Evolutionary conservation across 2,888 invertebrate genomes (phyloP).

Genomic region (Perizoma flavofasciatum): DNA sequence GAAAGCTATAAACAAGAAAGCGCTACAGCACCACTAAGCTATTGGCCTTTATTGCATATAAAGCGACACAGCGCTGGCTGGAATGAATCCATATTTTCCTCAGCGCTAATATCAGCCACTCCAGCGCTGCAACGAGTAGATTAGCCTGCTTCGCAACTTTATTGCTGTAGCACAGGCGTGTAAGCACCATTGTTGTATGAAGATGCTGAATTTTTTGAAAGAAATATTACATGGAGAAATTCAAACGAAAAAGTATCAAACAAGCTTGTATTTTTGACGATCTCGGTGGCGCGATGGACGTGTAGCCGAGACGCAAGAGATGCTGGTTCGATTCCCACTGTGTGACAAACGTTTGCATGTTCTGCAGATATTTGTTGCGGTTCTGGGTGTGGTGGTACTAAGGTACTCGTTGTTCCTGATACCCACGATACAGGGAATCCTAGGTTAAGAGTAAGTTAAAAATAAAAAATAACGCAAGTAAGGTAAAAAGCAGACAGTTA

Average conservation of each 20-base stretch:
- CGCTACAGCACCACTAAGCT: constrained; percentile 21
- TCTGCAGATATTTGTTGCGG: too few relatives aligned
- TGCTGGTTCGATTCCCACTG: too few relatives aligned
- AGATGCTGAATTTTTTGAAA: constrained; percentile 39
- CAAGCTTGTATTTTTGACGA: too few relatives aligned
- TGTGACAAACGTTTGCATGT: too few relatives aligned
- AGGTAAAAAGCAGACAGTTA: too few relatives aligned
- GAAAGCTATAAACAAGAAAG: constrained; percentile 18
- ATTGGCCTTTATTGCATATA: constrained; percentile 33
- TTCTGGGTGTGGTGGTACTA: too few relatives aligned
- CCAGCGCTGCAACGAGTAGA: constrained; percentile 44
- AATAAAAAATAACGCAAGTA: too few relatives aligned
- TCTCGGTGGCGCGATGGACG: too few relatives aligned
- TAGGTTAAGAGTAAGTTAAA: too few relatives aligned
- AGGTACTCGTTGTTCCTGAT: too few relatives aligned
- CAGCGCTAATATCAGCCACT: constrained; percentile 50
- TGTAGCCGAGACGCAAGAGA: too few relatives aligned
- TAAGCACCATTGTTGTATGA: constrained; percentile 42
- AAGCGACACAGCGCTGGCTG: constrained; percentile 47
- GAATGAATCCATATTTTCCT: constrained; percentile 29
- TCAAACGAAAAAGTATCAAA: constrained; percentile 24
- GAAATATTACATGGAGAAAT: constrained; percentile 23
- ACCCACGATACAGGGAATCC: too few relatives aligned
- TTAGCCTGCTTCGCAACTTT: constrained; percentile 37
- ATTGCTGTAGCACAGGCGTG: constrained; percentile 33